Conservation (phyloP, 2,113 vertebrate genomes). For the Origma solitaria region DNA sequence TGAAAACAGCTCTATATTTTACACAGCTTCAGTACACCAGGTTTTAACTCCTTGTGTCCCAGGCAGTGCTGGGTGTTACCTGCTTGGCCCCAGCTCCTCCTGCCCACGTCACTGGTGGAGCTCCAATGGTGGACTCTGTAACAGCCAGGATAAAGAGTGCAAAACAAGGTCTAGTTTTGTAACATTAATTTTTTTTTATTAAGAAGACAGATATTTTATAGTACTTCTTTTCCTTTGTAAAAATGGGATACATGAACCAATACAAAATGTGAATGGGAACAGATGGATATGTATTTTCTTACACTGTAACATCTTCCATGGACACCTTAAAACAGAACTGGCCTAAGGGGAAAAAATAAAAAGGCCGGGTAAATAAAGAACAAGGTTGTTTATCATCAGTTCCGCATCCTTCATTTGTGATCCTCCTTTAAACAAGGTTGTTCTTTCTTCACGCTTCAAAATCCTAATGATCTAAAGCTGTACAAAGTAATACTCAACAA, state of each 20-base stretch:
- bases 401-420: conserved; percentile 61
- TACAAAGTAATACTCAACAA: conserved; percentile 88
- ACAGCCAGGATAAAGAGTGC: neutral
- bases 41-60: neutral
- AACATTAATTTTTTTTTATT: conserved; percentile 84
- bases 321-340: conserved; percentile 80
- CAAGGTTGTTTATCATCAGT: conserved; percentile 78
- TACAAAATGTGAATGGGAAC: conserved; percentile 83
- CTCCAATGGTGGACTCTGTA: neutral
- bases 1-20: neutral
- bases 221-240: conserved; percentile 85
- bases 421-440: conserved; percentile 76
- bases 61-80: neutral
- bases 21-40: neutral
- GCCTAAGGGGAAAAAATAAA: conserved; percentile 71
- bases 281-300: conserved; percentile 77
- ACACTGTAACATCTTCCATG: conserved; percentile 78
- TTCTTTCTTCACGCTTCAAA: conserved; percentile 78
- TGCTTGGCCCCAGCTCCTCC: neutral
- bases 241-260: conserved; percentile 84
- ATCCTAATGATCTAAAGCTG: conserved; percentile 76
- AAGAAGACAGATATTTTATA: conserved; percentile 86
- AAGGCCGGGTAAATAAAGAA: conserved; percentile 76
- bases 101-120: neutral
- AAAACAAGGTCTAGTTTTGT: conserved; percentile 59